Base-by-base conservation (phyloP, 2,888 invertebrate species). In the Plebejus melissa region DNA sequence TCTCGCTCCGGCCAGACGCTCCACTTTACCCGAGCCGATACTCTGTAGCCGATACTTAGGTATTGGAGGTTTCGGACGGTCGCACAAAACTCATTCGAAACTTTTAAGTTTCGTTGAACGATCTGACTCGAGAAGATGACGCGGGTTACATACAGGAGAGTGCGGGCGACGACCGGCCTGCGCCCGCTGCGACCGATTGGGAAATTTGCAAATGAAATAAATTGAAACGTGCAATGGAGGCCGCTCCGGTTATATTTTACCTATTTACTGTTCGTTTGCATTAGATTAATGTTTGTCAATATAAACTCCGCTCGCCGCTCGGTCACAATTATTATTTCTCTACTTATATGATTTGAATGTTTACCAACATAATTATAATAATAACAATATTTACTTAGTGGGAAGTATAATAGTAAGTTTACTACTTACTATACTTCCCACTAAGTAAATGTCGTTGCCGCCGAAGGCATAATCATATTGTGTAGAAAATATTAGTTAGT, bases 161-260 rank as follows among this genome's bases (percentile, higher is more conserved):
- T 2, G 58, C 60, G 9, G 28, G 60, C 65, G 16, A 32, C 58
- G 54, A 16, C 16, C 54, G 54, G 28, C 60, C 60, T 78, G 74
- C 78, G 77, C 82, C 82, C 80, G 82, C 82, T 81, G 82, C 70
- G 82, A 82, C 79, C 77, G 79, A 82, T 82, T 79, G 79, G 79
- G 76, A 77, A 76, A 75, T 79, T 79, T 79, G 72, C 72, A 72
- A 72, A 72, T 72, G 54, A 50, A 72, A 54, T 72, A 72, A 72
- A 50, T 72, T 70, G 46, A 72, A 50, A 72, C 77, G 72, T 76
- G 76, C 54, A 72, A 22, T 28, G 11, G 65, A 65, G 32, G 13
- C 32, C 32, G 36, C 65, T 36, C 13, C 65, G 32, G 32, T 13
- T 36, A 65, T 36, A 65, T 32, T 65, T 32, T 65, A 65, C 13